Base-by-base conservation (phyloP, 2,888 invertebrate genomes). In the Spisula subtruncata region DNA sequence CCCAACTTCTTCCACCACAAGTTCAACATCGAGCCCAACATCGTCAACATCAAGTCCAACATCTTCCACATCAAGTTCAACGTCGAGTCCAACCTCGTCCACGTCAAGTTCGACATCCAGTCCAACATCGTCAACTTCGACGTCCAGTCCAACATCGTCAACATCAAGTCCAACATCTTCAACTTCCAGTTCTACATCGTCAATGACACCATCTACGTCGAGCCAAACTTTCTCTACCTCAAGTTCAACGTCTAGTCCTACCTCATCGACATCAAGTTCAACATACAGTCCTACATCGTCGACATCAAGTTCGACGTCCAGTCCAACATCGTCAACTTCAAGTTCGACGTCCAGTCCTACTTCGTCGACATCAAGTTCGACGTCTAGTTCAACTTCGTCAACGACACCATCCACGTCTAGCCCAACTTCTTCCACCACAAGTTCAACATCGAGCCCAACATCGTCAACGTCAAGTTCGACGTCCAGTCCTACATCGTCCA, bases 121-220 rank as follows among this genome's bases (percentile, higher is more conserved):
- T 48, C 75, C 51, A 20, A 79, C 85, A 54, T 51, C 85, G 32
- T 48, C 81, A 60, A 60, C 46, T 29, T 14, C 81, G n/a, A 18
- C 86, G 35, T 35, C 81, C 29, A 51, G 80, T 10, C 1, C 54
- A 86, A 56, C 81, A 41, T 18, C 86, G 29, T 32, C 60, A 12
- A 32, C n/a, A n/a, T n/a, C n/a, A n/a, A n/a, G n/a, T 41, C 29
- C 85, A 48, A 85, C 85, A 29, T 18, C 80, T 12, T 29, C 80
- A 10, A 51, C 80, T 6, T 35, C 80, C 14, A 54, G 51, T 10
- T 2, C 79, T 32, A 80, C 32, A 18, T 54, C 85, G 29, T 79
- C 85, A 16, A 79, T 79, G 29, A 80, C 80, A 12, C 4, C 54
- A 20, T n/a, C 18, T 25, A n/a, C 60, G 60, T 25, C 60, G 1